A percentile compares a stretch with the other conserved stretches of the same genome.
phyloP scores from a whole-genome alignment of 1,140 invertebrate genomes.

The Zophobas morio region DNA sequence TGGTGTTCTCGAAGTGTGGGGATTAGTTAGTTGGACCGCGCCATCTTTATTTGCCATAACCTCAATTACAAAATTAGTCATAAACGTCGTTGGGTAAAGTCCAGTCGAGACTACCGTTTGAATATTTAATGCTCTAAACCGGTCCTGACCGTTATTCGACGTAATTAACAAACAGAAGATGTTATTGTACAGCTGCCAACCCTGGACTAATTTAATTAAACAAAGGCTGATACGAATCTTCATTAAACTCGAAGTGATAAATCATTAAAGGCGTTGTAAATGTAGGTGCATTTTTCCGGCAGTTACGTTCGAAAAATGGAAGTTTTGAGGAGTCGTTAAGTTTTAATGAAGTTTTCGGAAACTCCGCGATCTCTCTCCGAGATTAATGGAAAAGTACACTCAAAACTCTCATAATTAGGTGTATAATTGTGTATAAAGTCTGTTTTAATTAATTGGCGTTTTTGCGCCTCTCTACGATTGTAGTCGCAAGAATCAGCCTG shows the following conservation, averaged over 20 bases:
- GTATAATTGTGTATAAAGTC: slow-evolving; percentile 5
- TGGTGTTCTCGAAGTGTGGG: no score
- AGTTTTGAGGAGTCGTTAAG: slow-evolving; percentile 4
- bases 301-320: background rate
- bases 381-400: slow-evolving; percentile 39
- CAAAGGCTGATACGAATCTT: background rate
- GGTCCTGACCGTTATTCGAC: slow-evolving; percentile 30
- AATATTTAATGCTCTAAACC: slow-evolving; percentile 33
- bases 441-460: slow-evolving; percentile 8
- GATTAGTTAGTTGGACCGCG: no score
- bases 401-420: slow-evolving; percentile 33
- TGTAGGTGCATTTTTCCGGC: background rate
- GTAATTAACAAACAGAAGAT: slow-evolving; percentile 39
- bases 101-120: background rate
- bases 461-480: background rate
- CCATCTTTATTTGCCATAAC: slow-evolving; percentile 4
- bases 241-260: slow-evolving; percentile 5
- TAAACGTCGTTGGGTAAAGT: background rate
- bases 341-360: slow-evolving; percentile 37
- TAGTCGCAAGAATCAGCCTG: background rate
- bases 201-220: slow-evolving; percentile 8
- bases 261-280: slow-evolving; percentile 7
- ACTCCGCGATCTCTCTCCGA: slow-evolving; percentile 11
- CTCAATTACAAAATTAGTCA: slow-evolving; percentile 19
- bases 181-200: slow-evolving; percentile 31